Base-by-base conservation (phyloP, 2,797 vertebrate genomes). In the Phalanger gymnotis region DNA sequence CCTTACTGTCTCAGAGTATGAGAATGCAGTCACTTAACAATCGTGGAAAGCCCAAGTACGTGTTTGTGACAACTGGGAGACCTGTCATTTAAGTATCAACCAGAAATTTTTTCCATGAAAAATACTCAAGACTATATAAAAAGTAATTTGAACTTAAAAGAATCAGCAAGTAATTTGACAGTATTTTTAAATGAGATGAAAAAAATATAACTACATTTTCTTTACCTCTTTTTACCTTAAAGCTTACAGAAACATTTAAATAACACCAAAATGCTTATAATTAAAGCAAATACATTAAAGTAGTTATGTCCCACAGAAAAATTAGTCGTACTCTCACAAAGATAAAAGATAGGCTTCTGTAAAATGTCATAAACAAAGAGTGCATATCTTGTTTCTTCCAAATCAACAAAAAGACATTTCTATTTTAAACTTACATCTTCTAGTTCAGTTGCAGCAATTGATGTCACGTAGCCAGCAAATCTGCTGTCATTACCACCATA, bases 401-500 rank as follows among this genome's bases (percentile, higher is more conserved):
- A 95, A 30, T 16, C 16, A 54, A 90, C 1, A 34, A 0, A 14
- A 16, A 54, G 96, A 12, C 34, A 61, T 22, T 22, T 81, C 22
- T 47, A 87, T 95, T 16, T 54, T 25, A 96, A 93, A 99, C 99
- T 99, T 98, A 99, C 99, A 91, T 99, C 99, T 98, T 99, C 99
- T 98, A 99, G 99, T 97, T 99, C 99, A 95, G 99, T 99, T 95
- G 99, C 99, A 95, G 99, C 99, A 90, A 99, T 99, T 61, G 99
- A 99, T 54, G 99, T 99, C 97, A 99, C 99, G 0, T 99, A 99
- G 97, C 99, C 99, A 95, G 99, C 99, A 98, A 99, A 99, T 93
- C 99, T 99, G 97, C 99, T 99, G 97, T 99, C 99, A 90, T 99
- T 99, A 97, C 99, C 99, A 90, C 99, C 99, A 87, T 99, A 99